Percentiles rank a stretch among this genome's conserved stretches.
Evolutionary conservation across 2,888 invertebrate genomes (phyloP).

Genomic region (Drosophila prolongata): DNA sequence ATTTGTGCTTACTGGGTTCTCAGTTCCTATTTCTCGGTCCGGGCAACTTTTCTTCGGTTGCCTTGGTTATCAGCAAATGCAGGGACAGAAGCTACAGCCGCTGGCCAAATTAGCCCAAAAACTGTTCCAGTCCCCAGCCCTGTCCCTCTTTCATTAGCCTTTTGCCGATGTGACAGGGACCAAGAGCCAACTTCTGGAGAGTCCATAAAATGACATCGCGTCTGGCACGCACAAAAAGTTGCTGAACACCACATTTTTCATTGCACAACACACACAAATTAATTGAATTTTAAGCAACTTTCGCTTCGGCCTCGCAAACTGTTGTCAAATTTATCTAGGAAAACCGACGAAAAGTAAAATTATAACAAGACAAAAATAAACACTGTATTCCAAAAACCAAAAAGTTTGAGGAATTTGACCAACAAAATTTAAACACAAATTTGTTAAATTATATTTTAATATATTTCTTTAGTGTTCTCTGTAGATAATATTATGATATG

Average conservation of each 20-base stretch:
- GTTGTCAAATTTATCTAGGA: slow-evolving; percentile 65
- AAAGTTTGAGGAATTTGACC: neutral
- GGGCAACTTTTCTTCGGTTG: slow-evolving; percentile 65
- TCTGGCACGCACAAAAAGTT: slow-evolving; percentile 68
- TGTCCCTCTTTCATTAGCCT: slow-evolving; percentile 22
- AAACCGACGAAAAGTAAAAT: slow-evolving; percentile 11
- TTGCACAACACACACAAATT: slow-evolving; percentile 68
- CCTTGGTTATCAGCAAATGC: slow-evolving; percentile 65
- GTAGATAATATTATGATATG: no score
- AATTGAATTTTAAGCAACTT: slow-evolving; percentile 77
- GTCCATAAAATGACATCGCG: slow-evolving; percentile 30
- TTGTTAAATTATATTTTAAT: no score
- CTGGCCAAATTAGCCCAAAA: slow-evolving; percentile 70
- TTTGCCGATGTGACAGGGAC: slow-evolving; percentile 21
- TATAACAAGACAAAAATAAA: slow-evolving; percentile 18
- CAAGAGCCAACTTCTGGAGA: slow-evolving; percentile 13
- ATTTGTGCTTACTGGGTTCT: slow-evolving; percentile 15
- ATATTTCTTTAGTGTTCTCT: no score
- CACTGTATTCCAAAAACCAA: neutral
- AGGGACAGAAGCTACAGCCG: slow-evolving; percentile 31
- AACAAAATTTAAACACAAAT: slow-evolving; percentile 12
- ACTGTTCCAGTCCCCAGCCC: slow-evolving; percentile 27
- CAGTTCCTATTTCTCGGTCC: slow-evolving; percentile 13
- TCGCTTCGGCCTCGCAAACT: slow-evolving; percentile 55
- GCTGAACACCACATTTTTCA: slow-evolving; percentile 59